Conservation (phyloP, 2,113 vertebrate genomes). For the Pagrus major region DNA sequence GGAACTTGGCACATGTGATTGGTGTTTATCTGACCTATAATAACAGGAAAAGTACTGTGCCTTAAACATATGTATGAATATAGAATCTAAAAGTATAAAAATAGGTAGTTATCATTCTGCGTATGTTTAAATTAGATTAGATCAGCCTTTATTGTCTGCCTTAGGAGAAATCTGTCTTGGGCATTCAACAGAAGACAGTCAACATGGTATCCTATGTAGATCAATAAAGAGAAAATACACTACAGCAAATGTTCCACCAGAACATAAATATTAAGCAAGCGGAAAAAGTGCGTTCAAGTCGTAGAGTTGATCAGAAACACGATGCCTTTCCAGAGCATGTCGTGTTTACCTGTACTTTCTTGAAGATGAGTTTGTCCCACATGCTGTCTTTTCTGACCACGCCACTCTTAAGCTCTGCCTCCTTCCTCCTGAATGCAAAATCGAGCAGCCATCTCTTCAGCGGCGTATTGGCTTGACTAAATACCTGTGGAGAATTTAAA, state of each 20-base stretch:
- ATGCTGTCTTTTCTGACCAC: slow-evolving; percentile 93
- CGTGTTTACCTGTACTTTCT: slow-evolving; percentile 92
- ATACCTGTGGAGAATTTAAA: slow-evolving; percentile 85
- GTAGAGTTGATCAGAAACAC: neutral
- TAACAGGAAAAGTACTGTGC: too few species aligned
- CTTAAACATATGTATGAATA: neutral
- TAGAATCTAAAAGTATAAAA: neutral
- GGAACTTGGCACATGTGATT: neutral
- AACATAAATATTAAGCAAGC: too few species aligned
- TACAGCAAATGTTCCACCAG: too few species aligned
- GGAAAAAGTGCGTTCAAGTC: neutral
- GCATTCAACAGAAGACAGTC: too few species aligned
- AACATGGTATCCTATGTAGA: too few species aligned
- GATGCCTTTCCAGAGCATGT: neutral
- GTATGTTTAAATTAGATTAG: too few species aligned
- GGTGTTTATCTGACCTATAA: neutral
- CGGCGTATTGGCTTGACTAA: slow-evolving; percentile 92
- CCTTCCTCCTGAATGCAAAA: slow-evolving; percentile 95
- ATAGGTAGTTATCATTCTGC: neutral
- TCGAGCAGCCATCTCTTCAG: slow-evolving; percentile 95
- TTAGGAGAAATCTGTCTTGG: too few species aligned
- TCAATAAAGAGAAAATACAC: too few species aligned
- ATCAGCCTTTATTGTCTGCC: too few species aligned
- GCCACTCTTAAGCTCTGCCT: slow-evolving; percentile 92
- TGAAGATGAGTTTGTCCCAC: slow-evolving; percentile 97